A percentile compares a stretch with the other conserved stretches of the same genome.
These are phyloP conservation scores for Sinocyclocheilus anophthalmus DNA, from an alignment of 2,113 vertebrate species.

Conservation along the genomic window DNA sequence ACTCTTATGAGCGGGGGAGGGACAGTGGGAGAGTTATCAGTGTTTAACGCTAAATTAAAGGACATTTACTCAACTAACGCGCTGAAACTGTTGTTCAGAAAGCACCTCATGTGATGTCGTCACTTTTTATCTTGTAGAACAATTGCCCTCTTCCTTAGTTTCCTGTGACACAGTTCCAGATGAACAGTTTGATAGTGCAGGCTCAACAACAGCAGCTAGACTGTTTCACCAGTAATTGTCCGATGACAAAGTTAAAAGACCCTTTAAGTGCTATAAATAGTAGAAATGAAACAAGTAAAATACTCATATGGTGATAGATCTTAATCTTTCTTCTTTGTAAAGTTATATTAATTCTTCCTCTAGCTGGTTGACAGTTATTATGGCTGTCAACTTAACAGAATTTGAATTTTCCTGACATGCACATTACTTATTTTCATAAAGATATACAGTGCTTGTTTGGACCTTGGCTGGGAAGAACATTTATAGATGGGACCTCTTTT, in stretches of 20 bases:
- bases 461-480: neutral
- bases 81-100: constrained; percentile 21
- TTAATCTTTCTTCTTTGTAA: neutral
- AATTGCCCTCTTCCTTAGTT: constrained; percentile 76
- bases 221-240: constrained; percentile 72
- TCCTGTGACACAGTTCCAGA: constrained; percentile 66
- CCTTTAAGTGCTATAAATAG: neutral
- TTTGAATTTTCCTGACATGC: neutral
- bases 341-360: neutral
- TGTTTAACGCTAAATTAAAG: neutral
- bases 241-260: constrained; percentile 12
- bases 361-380: constrained; percentile 27
- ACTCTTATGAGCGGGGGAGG: neutral
- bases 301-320: neutral
- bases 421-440: neutral
- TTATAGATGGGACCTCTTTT: neutral
- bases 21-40: neutral
- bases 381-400: constrained; percentile 66
- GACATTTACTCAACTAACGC: too few species aligned
- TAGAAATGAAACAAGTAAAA: neutral
- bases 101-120: constrained; percentile 73
- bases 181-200: neutral
- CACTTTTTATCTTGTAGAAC: constrained; percentile 71
- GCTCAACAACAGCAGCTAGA: constrained; percentile 1
- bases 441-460: too few species aligned